phyloP scores from a whole-genome alignment of 2,113 vertebrate species.

The Archilochus colubris region DNA sequence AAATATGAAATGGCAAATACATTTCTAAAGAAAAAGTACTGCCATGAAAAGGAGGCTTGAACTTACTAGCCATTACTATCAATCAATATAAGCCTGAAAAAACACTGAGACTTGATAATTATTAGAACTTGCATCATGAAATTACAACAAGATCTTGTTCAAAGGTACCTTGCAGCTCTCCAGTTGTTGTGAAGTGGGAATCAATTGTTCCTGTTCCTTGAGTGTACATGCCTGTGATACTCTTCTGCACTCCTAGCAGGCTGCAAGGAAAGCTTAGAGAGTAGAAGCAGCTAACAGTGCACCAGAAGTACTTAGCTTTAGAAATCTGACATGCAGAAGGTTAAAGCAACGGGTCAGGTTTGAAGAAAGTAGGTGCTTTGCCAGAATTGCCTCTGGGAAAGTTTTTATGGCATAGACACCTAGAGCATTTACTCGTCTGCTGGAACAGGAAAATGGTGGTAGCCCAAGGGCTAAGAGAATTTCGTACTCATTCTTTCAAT shows the following conservation, averaged over 20 bases:
- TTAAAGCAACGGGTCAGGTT: background rate
- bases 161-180: slow-evolving; percentile 35
- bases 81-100: slow-evolving; percentile 54
- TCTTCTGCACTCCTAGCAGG: background rate
- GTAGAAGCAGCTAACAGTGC: background rate
- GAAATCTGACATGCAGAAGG: slow-evolving; percentile 44
- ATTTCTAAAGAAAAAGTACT: slow-evolving; percentile 49
- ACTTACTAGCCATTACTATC: slow-evolving; percentile 43
- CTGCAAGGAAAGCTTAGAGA: slow-evolving; percentile 28
- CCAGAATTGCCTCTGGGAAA: slow-evolving; percentile 51
- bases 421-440: slow-evolving; percentile 20
- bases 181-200: slow-evolving; percentile 50
- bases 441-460: background rate
- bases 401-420: slow-evolving; percentile 31
- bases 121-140: slow-evolving; percentile 49
- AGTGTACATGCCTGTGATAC: slow-evolving; percentile 31
- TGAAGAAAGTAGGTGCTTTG: slow-evolving; percentile 8
- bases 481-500: background rate
- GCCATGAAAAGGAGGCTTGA: slow-evolving; percentile 5
- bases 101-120: slow-evolving; percentile 55
- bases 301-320: slow-evolving; percentile 2
- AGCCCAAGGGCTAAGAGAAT: slow-evolving; percentile 52
- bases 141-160: slow-evolving; percentile 47
- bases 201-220: background rate
- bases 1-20: background rate